Conservation (phyloP, 2,113 vertebrate species). For the Eublepharis macularius region DNA sequence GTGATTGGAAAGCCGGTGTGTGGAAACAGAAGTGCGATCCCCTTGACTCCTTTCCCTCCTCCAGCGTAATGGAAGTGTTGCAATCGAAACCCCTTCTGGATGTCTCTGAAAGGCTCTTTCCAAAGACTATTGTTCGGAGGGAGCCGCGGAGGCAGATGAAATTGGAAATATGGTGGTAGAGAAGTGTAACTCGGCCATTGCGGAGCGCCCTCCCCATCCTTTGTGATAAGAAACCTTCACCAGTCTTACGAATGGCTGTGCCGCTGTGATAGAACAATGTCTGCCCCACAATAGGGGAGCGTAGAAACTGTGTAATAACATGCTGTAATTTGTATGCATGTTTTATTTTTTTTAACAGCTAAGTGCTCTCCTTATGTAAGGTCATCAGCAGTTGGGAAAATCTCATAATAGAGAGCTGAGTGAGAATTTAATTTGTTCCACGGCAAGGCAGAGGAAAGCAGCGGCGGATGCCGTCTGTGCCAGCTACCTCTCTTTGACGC, state of each 20-base stretch:
- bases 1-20: no score
- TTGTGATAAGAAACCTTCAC: not conserved
- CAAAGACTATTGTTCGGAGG: no score
- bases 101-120: no score
- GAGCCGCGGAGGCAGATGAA: not conserved
- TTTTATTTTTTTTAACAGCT: not conserved
- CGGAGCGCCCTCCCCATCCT: not conserved
- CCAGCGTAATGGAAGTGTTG: no score
- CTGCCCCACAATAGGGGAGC: not conserved
- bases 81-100: no score
- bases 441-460: not conserved
- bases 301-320: not conserved
- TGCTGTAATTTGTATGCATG: not conserved
- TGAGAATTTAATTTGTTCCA: not conserved
- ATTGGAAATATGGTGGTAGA: not conserved
- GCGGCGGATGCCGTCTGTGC: not conserved
- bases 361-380: not conserved
- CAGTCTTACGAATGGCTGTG: not conserved
- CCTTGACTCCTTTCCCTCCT: no score
- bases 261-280: no score
- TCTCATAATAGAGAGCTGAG: fast-evolving
- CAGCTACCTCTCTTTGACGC: not conserved
- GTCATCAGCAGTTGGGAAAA: fast-evolving
- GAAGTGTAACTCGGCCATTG: not conserved
- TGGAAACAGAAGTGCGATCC: no score